Conservation (phyloP, 2,797 vertebrate species). For the Rhinoraja longicauda region DNA sequence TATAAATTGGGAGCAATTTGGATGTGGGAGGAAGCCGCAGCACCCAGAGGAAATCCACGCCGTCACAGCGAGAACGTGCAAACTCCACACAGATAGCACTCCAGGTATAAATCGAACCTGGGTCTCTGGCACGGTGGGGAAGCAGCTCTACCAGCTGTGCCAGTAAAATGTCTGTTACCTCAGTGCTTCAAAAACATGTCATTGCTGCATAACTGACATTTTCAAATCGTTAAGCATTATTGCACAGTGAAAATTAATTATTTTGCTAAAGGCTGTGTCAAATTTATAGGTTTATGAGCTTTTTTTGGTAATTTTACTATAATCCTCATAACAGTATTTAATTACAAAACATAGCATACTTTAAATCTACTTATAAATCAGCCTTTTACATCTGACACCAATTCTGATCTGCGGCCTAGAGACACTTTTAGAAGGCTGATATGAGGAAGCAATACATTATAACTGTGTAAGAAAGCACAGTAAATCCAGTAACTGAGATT, state of each 20-base stretch:
- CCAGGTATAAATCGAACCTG: no score
- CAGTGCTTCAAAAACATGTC: neutral
- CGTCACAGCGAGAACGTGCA: no score
- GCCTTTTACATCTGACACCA: conserved; percentile 1
- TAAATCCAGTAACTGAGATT: no score
- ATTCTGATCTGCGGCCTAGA: neutral
- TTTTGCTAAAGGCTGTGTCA: neutral
- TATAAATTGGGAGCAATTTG: no score
- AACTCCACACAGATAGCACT: no score
- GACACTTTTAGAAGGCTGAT: neutral
- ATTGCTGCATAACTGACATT: neutral
- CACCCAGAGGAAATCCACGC: no score
- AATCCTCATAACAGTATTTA: neutral
- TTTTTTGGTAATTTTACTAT: neutral
- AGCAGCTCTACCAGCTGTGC: no score
- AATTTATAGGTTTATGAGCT: neutral
- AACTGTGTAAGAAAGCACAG: neutral
- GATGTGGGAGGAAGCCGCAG: no score
- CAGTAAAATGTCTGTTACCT: neutral
- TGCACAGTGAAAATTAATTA: neutral
- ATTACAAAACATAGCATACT: neutral
- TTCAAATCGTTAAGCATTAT: neutral
- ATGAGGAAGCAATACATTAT: neutral
- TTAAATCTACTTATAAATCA: neutral
- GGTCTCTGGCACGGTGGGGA: no score